Evolutionary conservation across 2,113 vertebrate species (phyloP).

Genomic region (Lutjanus erythropterus): DNA sequence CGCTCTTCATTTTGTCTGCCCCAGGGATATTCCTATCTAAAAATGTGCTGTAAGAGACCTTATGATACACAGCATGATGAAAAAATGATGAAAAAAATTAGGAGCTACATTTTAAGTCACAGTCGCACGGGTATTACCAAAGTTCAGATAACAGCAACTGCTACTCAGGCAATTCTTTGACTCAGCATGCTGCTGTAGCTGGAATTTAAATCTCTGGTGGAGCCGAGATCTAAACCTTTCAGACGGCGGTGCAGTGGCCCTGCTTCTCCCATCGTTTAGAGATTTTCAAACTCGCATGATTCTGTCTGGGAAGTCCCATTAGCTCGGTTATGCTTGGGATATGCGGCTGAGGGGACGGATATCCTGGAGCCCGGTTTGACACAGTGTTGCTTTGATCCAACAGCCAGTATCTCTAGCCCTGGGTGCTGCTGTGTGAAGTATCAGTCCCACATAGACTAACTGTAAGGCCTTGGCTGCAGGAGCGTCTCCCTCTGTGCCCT

Average conservation of each 20-base stretch:
- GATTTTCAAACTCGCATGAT: constrained; percentile 64
- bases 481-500: background rate
- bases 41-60: constrained; percentile 39
- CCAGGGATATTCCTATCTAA: constrained; percentile 49
- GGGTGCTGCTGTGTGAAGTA: constrained; percentile 46
- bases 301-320: constrained; percentile 69
- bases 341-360: constrained; percentile 45
- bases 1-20: constrained; percentile 57
- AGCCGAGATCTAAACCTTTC: constrained; percentile 63
- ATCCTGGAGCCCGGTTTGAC: constrained; percentile 52
- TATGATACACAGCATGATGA: constrained; percentile 48
- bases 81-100: constrained; percentile 28
- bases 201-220: constrained; percentile 65
- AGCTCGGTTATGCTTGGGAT: constrained; percentile 61
- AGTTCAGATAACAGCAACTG: constrained; percentile 71
- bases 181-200: constrained; percentile 57
- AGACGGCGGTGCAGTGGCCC: constrained; percentile 33
- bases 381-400: constrained; percentile 62
- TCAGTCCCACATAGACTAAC: constrained; percentile 33
- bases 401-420: constrained; percentile 37
- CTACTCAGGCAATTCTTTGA: constrained; percentile 62
- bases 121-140: constrained; percentile 58
- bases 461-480: constrained; percentile 26
- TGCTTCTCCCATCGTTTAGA: constrained; percentile 54
- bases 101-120: constrained; percentile 54